Conservation (phyloP, 2,888 invertebrate genomes). For the Abrostola tripartita region DNA sequence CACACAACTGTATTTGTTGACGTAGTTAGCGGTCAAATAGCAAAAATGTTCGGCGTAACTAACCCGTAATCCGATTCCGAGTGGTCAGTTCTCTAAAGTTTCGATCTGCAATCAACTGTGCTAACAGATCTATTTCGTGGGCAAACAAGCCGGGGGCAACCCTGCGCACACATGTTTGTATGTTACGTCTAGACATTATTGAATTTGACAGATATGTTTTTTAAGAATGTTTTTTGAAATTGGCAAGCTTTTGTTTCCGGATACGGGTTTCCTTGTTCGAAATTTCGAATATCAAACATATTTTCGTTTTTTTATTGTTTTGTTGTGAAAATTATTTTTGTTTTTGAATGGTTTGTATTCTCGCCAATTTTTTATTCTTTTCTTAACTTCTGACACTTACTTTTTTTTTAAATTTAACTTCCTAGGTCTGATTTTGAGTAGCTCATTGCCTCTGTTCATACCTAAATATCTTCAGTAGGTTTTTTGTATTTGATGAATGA, state of each 20-base stretch:
- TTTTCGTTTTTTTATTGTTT: not conserved
- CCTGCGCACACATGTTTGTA: constrained; percentile 49
- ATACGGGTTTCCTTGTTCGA: too few relatives aligned
- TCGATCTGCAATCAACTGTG: constrained; percentile 82
- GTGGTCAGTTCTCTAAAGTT: constrained; percentile 83
- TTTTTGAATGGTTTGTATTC: not conserved
- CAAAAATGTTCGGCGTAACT: constrained; percentile 80
- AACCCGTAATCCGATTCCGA: constrained; percentile 82
- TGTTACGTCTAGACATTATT: not conserved
- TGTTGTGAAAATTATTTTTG: not conserved
- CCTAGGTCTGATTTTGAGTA: too few relatives aligned
- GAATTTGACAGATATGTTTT: not conserved
- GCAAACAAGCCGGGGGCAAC: constrained; percentile 72
- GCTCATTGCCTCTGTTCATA: too few relatives aligned
- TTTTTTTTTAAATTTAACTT: too few relatives aligned
- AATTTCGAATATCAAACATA: not conserved
- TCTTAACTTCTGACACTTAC: too few relatives aligned
- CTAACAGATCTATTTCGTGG: constrained; percentile 81
- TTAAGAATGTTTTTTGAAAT: not conserved
- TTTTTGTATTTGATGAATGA: too few relatives aligned
- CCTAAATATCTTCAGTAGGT: too few relatives aligned
- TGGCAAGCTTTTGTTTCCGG: not conserved
- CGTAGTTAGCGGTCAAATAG: constrained; percentile 81
- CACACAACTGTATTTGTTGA: constrained; percentile 70
- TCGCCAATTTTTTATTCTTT: too few relatives aligned